A percentile compares a stretch with the other conserved stretches of the same genome.
These are phyloP conservation scores for Moxostoma hubbsi DNA, from an alignment of 2,797 vertebrate species.

Conservation along the genomic window DNA sequence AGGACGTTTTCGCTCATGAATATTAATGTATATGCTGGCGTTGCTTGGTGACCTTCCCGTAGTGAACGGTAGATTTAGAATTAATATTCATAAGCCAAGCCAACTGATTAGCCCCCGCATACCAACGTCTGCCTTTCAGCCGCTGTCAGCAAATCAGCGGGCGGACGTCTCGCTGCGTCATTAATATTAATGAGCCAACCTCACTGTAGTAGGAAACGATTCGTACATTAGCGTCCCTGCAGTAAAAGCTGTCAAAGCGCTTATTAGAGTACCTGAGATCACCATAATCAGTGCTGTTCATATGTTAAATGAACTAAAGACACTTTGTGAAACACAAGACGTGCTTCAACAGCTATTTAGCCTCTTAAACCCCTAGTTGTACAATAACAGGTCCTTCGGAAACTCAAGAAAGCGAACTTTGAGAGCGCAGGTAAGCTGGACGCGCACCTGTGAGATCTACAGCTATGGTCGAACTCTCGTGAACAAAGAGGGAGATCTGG, in stretches of 20 bases:
- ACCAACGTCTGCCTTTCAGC: too few relatives aligned
- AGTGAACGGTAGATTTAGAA: too few relatives aligned
- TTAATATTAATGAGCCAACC: slow-evolving; percentile 29
- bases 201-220: background rate
- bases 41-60: too few relatives aligned
- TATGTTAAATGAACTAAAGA: background rate
- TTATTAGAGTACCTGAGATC: background rate
- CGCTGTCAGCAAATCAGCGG: too few relatives aligned
- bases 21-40: too few relatives aligned
- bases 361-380: background rate
- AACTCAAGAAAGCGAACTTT: too few relatives aligned
- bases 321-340: background rate
- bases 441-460: background rate
- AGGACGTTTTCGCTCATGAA: too few relatives aligned
- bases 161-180: background rate
- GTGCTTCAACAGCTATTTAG: too few relatives aligned
- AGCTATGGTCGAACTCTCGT: slow-evolving; percentile 82
- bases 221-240: background rate
- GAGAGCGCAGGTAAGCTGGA: background rate
- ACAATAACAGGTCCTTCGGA: background rate
- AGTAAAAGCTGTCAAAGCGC: background rate
- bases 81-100: too few relatives aligned
- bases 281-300: background rate
- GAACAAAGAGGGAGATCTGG: slow-evolving; percentile 82
- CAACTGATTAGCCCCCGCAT: too few relatives aligned